Conservation (phyloP, 2,797 vertebrate species). For the Pagetopsis macropterus region DNA sequence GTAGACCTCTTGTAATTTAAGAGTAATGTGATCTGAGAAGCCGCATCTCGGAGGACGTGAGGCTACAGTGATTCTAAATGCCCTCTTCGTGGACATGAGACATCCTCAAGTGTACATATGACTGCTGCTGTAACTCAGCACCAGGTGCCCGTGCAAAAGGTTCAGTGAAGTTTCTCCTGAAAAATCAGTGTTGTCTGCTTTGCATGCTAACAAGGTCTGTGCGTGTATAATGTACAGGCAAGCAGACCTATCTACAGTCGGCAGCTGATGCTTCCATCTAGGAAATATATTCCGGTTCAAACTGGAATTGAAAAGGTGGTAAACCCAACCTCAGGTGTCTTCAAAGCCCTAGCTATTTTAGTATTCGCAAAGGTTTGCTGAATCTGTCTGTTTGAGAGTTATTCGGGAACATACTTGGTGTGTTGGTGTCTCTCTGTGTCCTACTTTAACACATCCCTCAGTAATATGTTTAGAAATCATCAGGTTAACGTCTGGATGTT, state of each 20-base stretch:
- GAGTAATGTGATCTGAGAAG: slow-evolving; percentile 49
- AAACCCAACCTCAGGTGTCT: slow-evolving; percentile 20
- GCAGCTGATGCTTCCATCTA: slow-evolving; percentile 33
- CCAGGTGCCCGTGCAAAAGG: slow-evolving; percentile 15
- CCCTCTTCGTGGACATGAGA: neutral
- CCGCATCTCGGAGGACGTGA: slow-evolving; percentile 38
- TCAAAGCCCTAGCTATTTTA: slow-evolving; percentile 22
- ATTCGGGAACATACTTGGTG: too few relatives aligned
- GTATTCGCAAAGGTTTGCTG: neutral
- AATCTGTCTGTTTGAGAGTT: neutral
- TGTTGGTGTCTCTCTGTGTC: neutral
- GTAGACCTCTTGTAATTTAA: slow-evolving; percentile 37
- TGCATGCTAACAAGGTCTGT: slow-evolving; percentile 41
- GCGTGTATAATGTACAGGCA: slow-evolving; percentile 9
- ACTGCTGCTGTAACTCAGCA: slow-evolving; percentile 15
- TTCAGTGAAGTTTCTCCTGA: slow-evolving; percentile 14
- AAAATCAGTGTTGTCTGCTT: slow-evolving; percentile 16
- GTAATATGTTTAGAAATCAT: neutral
- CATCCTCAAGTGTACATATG: slow-evolving; percentile 8
- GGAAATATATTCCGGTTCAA: slow-evolving; percentile 38
- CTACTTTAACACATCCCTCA: neutral
- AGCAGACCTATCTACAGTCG: slow-evolving; percentile 30
- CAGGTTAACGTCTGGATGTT: slow-evolving; percentile 6
- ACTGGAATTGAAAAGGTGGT: slow-evolving; percentile 44
- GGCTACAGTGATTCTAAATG: slow-evolving; percentile 29